These are phyloP conservation scores for Mugil cephalus DNA, from an alignment of 2,113 vertebrate species.

Conservation along the genomic window DNA sequence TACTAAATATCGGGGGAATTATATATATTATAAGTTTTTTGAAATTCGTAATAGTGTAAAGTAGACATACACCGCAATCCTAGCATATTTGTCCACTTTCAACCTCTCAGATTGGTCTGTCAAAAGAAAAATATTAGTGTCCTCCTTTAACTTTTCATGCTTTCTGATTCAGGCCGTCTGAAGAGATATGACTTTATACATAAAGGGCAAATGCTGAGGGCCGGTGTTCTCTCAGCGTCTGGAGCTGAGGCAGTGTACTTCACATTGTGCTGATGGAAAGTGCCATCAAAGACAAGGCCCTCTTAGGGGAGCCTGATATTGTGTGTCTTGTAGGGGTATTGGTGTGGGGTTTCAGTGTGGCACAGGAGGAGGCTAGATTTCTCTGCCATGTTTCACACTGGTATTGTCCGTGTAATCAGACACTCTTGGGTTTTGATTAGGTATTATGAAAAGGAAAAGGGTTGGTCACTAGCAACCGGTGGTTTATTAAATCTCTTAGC, in stretches of 20 bases:
- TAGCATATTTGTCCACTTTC: not conserved
- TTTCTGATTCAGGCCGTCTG: constrained; percentile 19
- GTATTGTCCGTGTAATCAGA: constrained; percentile 67
- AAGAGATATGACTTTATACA: constrained; percentile 49
- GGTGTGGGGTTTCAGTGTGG: constrained; percentile 66
- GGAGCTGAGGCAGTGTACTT: constrained; percentile 34
- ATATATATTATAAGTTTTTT: constrained; percentile 14
- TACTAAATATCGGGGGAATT: not conserved
- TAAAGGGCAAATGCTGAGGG: constrained; percentile 36
- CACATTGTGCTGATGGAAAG: constrained; percentile 63
- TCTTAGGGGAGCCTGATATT: constrained; percentile 56
- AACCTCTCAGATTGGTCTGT: constrained; percentile 16
- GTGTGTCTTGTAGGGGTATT: constrained; percentile 34
- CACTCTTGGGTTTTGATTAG: constrained; percentile 44
- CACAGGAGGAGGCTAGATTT: constrained; percentile 44
- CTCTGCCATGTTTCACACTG: constrained; percentile 64
- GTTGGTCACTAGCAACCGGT: not conserved
- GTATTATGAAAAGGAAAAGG: constrained; percentile 14
- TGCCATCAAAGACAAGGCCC: constrained; percentile 50
- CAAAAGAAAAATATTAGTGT: constrained; percentile 22
- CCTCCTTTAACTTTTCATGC: constrained; percentile 50
- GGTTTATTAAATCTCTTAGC: constrained; percentile 31
- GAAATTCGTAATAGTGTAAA: constrained; percentile 17
- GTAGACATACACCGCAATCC: too few species aligned
- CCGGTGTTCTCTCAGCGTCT: constrained; percentile 19